Percentiles rank a stretch among this genome's conserved stretches.
Evolutionary conservation across 1,140 invertebrate species (phyloP).

Genomic region (Brachystomella parvula): DNA sequence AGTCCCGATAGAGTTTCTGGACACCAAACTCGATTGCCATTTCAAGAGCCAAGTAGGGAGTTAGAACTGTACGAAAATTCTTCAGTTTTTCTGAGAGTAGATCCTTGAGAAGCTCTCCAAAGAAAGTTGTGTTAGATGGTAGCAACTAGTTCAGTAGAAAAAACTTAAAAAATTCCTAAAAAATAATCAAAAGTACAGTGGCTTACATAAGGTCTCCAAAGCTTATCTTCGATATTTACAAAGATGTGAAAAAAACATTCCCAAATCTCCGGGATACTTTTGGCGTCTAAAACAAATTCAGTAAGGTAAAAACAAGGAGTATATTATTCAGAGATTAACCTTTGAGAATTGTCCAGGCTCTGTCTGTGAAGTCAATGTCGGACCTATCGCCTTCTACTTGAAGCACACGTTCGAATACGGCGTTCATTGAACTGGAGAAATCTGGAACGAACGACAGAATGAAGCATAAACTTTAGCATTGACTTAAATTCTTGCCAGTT

Average conservation of each 20-base stretch:
- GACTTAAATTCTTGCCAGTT: background rate
- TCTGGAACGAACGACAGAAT: slow-evolving; percentile 16
- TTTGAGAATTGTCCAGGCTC: slow-evolving; percentile 28
- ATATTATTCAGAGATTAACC: slow-evolving; percentile 9
- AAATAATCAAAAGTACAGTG: slow-evolving; percentile 3
- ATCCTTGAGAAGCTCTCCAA: background rate
- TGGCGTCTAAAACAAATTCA: slow-evolving; percentile 15
- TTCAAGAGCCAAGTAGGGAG: slow-evolving; percentile 19
- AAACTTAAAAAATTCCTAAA: slow-evolving; percentile 8
- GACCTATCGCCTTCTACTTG: slow-evolving; percentile 21
- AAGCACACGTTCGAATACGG: slow-evolving; percentile 17
- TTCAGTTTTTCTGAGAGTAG: slow-evolving; percentile 6
- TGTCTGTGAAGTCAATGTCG: slow-evolving; percentile 33
- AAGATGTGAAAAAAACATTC: slow-evolving; percentile 28
- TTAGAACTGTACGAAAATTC: slow-evolving; percentile 15
- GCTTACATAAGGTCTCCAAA: slow-evolving; percentile 36
- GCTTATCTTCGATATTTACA: slow-evolving; percentile 17
- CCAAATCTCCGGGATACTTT: slow-evolving; percentile 2
- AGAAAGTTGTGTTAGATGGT: slow-evolving; percentile 20
- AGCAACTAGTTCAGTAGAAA: slow-evolving; percentile 28
- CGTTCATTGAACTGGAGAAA: slow-evolving; percentile 28
- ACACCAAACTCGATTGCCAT: slow-evolving; percentile 30
- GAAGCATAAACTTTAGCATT: background rate
- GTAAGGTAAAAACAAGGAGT: background rate
- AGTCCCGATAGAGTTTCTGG: slow-evolving; percentile 33